Evolutionary conservation across 1,140 invertebrate genomes (phyloP), one percentile per base, ranked within the genome.

Genomic region (Halesus radiatus): DNA sequence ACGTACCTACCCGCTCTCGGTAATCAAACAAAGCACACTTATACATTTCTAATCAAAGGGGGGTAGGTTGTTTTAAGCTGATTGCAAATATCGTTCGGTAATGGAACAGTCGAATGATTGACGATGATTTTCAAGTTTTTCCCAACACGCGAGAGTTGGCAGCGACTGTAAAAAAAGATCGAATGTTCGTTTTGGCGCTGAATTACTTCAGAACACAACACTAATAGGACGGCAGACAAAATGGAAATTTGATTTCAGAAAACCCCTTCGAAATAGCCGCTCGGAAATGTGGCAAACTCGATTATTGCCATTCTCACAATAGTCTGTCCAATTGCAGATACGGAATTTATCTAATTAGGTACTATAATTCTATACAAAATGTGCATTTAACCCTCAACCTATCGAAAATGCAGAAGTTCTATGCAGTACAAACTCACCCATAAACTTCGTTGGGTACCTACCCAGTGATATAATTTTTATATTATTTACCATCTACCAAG

Each of bases 41-140:
- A 58, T 58, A 45, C 74, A 62, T 74, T 62, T 76, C 74, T 76
- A 76, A 76, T 76, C 74, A 76, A 76, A 62, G 54, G 29, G 54
- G 58, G 53, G 32, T 15, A 18, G 54, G 37, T 18, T 22, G 32
- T 45, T 74, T 76, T 76, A 50, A 76, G 54, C 74, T 76, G 74
- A 76, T 76, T 76, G 74, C 74, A 62, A 76, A 76, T 76, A 76
- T 76, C 53, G 54, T 37, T 74, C 37, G 18, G 72, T 74, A 76
- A 76, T 76, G 74, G 74, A 76, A 62, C 74, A 26, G 74, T 18
- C 18, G 74, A 45, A 23, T 76, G 74, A 76, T 76, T 76, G 54
- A 76, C 74, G 74, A 60, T 62, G 54, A 76, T 76, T 74, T 26
- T 37, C 29, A 62, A 76, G 54, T 60, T 76, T 74, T 58, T 52